Conservation (phyloP, 1,140 invertebrate genomes). For the Grapholita molesta region DNA sequence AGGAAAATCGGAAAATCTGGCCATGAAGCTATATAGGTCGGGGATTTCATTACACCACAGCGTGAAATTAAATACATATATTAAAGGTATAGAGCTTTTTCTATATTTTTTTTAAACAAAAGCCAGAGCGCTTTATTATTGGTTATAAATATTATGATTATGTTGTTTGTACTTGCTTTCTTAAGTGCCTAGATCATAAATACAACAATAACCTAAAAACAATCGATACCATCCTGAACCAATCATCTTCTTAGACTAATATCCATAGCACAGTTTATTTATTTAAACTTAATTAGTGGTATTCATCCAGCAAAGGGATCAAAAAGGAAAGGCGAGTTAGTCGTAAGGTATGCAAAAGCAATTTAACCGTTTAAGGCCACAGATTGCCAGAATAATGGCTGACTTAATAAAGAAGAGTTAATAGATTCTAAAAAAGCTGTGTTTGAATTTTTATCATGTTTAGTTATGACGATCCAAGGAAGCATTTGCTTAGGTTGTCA, state of each 20-base stretch:
- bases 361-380: background rate
- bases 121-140: too few relatives aligned
- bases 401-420: background rate
- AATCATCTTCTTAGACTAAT: background rate
- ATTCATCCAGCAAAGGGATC: background rate
- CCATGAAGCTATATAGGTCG: too few relatives aligned
- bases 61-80: too few relatives aligned
- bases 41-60: too few relatives aligned
- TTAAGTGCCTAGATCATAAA: too few relatives aligned
- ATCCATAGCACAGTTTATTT: background rate
- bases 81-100: too few relatives aligned
- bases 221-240: too few relatives aligned
- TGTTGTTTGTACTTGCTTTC: too few relatives aligned
- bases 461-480: background rate
- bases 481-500: background rate
- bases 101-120: too few relatives aligned
- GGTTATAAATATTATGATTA: too few relatives aligned
- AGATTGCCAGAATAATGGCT: background rate
- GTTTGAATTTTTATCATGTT: background rate
- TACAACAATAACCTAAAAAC: too few relatives aligned
- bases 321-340: background rate
- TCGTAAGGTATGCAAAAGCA: conserved; percentile 12
- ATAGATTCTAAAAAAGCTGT: background rate
- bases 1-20: too few relatives aligned
- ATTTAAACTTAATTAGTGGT: background rate